Evolutionary conservation across 2,113 vertebrate species (phyloP), one percentile per base, ranked within the genome.

Genomic region (Nibea coibor): DNA sequence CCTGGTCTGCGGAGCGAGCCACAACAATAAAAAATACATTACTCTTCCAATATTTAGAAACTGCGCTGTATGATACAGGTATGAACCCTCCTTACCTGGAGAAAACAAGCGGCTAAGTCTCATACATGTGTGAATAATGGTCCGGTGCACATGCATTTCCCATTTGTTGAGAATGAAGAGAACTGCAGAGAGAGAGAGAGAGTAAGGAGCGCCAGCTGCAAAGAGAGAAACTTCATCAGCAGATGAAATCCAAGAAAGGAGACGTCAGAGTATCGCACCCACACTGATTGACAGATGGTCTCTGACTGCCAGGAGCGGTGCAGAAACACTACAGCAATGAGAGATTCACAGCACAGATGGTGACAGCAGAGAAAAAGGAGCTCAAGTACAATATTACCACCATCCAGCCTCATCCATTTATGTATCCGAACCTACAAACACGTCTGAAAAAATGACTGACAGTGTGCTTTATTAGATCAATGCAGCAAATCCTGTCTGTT

Each of bases 331-430:
- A 42, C 82, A 53, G 81, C 78, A 62, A 39, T 35, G 75, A 82
- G 17, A 15, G 59, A 73, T 88, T 91, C 86, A n/a, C 85, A 85
- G 72, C 86, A 65, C 91, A 92, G 89, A 92, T 92, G 89, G 89
- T 82, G 87, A 58, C 74, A 82, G 75, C 35, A 67, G n/a, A 51
- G 63, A 56, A 72, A 74, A 53, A 65, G 47, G 24, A 61, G 22
- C 72, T 59, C 63, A 57, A 42, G 31, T 80, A 79, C 64, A 83
- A 59, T 20, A 54, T 79, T 61, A 75, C 31, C 51, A 63, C 42
- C 51, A 43, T 9, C 45, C 28, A 42, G 51, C 22, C 31, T 53
- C 57, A 45, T 24, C 24, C 43, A 53, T 79, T 56, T 22, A 57
- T 3, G 1, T 58, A 2, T 47, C 45, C 9, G n/a, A 78, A 77